These are phyloP conservation scores for Acronicta psi DNA, from an alignment of 2,888 invertebrate genomes.

Conservation along the genomic window DNA sequence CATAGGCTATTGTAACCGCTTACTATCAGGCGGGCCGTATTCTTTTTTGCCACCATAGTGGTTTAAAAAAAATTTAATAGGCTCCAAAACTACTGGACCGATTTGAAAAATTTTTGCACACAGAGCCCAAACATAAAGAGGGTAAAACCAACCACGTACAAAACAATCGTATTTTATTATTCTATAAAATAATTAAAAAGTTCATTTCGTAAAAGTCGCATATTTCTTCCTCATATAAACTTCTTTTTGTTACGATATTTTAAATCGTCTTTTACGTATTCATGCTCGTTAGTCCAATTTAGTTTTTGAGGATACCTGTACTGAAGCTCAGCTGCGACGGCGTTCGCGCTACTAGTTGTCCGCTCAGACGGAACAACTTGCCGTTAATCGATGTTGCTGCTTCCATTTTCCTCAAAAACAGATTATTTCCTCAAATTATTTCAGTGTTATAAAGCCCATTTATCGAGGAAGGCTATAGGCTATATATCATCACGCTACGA, in stretches of 20 bases:
- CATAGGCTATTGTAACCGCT: too few relatives aligned
- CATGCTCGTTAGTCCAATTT: not conserved
- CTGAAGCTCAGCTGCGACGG: constrained; percentile 76
- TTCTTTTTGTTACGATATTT: constrained; percentile 6
- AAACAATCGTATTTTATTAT: constrained; percentile 20
- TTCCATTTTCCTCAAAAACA: constrained; percentile 84
- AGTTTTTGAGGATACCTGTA: constrained; percentile 58
- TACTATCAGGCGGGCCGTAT: too few relatives aligned
- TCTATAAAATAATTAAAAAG: constrained; percentile 11
- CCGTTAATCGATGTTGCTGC: constrained; percentile 81
- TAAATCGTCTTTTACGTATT: constrained; percentile 9
- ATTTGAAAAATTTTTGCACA: not conserved
- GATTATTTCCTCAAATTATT: too few relatives aligned
- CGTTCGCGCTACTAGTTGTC: constrained; percentile 70
- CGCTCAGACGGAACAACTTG: constrained; percentile 78
- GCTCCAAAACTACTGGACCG: too few relatives aligned
- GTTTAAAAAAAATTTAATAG: too few relatives aligned
- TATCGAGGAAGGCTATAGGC: too few relatives aligned
- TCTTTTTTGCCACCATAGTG: too few relatives aligned
- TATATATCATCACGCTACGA: too few relatives aligned
- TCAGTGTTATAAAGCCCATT: too few relatives aligned
- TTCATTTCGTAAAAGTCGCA: constrained; percentile 16
- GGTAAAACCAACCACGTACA: constrained; percentile 14
- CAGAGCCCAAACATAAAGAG: constrained; percentile 6
- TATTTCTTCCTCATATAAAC: constrained; percentile 1